Evolutionary conservation across 2,113 vertebrate genomes (phyloP), one percentile per base, ranked within the genome.

Genomic region (Anoura caudifer): DNA sequence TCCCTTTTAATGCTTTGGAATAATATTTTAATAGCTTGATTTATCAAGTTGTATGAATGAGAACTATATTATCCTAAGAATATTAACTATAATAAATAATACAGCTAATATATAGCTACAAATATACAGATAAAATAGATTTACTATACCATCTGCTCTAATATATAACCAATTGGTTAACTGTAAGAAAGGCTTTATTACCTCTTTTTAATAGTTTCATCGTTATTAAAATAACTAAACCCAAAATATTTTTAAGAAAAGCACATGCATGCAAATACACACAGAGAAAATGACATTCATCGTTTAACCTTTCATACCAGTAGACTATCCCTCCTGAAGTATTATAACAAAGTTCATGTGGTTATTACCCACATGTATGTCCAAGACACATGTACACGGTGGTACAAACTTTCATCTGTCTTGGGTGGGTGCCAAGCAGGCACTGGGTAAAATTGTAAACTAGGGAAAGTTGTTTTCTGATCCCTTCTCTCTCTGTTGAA

Each of bases 21-120:
- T 91, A 92, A 87, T 87, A 87, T 67, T 90, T 90, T 91, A 95
- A 59, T 89, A 87, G 77, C 41, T 95, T 93, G 93, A 77, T 86
- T 63, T 41, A 65, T 91, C 88, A 93, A 65, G 70, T 86, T 43
- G 7, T 41, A 67, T 84, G 67, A 87, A 80, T 93, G 22, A 47
- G 26, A 95, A 93, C 33, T 79, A 24, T 38, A 77, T 82, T 70
- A 88, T 83, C 67, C 83, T 43, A 80, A 87, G 31, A 41, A 52
- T 91, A 83, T 70, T 85, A 75, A 90, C 76, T 94, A 11, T 81
- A 54, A 54, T 76, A 73, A 33, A 20, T 0, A 82, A 4, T 33
- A n/a, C 45, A 83, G 20, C 63, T 67, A 79, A 92, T 72, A 65
- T 75, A 76, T 26, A 41, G 13, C n/a, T n/a, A 56, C 59, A 65